phyloP scores from a whole-genome alignment of 2,797 vertebrate genomes.

The Falco biarmicus region DNA sequence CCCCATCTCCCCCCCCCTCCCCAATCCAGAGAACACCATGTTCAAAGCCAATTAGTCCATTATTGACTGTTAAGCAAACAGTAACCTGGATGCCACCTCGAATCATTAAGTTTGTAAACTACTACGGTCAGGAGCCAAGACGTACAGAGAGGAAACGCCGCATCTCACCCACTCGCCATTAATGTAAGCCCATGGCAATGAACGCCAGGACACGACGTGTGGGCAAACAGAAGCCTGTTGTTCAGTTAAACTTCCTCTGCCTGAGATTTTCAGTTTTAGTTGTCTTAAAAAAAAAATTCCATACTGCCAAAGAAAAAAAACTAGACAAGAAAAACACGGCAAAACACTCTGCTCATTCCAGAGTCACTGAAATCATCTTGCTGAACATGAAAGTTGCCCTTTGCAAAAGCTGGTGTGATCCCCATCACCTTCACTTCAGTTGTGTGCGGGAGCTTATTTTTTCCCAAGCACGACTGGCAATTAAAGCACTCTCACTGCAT shows the following conservation, averaged over 20 bases:
- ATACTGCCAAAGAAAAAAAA: not conserved
- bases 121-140: not conserved
- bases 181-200: not conserved
- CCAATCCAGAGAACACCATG: not conserved
- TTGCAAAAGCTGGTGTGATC: not conserved
- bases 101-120: not conserved
- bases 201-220: fast-evolving
- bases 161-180: not conserved
- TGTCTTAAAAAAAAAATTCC: not conserved
- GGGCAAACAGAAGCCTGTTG: not conserved
- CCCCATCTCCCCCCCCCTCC: not conserved
- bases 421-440: not conserved
- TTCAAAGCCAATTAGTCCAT: not conserved
- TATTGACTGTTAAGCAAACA: not conserved
- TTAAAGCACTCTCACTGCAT: not conserved
- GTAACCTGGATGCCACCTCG: not conserved
- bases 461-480: not conserved
- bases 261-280: not conserved
- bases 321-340: not conserved
- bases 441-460: not conserved
- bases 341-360: not conserved
- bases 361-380: not conserved
- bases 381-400: fast-evolving
- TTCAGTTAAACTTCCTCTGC: not conserved
- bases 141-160: not conserved